Evolutionary conservation across 2,797 vertebrate species (phyloP), one percentile per base, ranked within the genome.

Genomic region (Macrochelys suwanniensis): DNA sequence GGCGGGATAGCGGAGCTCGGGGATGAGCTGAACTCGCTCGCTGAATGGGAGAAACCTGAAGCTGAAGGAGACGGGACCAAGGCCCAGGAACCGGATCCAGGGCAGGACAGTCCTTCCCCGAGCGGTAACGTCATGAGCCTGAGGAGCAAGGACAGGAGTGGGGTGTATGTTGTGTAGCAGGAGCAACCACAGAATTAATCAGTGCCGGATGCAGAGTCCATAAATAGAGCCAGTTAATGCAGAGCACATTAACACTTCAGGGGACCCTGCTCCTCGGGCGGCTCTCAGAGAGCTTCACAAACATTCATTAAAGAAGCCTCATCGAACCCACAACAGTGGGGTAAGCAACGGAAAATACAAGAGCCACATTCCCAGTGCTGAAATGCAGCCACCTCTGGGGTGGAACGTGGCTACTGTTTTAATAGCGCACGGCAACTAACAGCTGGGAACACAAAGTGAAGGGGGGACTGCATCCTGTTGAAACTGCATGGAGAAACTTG

Each of bases 1-100:
- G 97, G 94, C 47, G 98, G 97, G 92, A 71, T 98, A 7, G 98
- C 98, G 8, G 98, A 98, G 47, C 97, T 97, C 10, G 97, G 96
- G 68, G 97, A 97, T 82, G 96, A 96, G 80, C 97, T 97, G 49
- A 97, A 97, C 79, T 95, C 97, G 6, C 96, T 98, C 91, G 96
- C 96, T 83, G 98, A 97, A 89, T 95, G 96, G 3, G 97, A 98
- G 95, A 97, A 97, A 95, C 97, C 97, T 17, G 97, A 97, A 92
- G 97, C 97, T 54, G 97, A 98, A 85, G 97, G 95, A 77, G 93
- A 76, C 2, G 96, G 86, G 89, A 86, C 21, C 45, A 94, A 91
- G 1, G 96, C 95, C 57, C 92, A 94, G 12, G 94, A 94, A 37
- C 79, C 21, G 6, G 95, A 85, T n/a, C 23, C 26, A 74, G 92